Evolutionary conservation across 2,888 invertebrate genomes (phyloP), one percentile per base, ranked within the genome.

Genomic region (Taphrorychus bicolor): DNA sequence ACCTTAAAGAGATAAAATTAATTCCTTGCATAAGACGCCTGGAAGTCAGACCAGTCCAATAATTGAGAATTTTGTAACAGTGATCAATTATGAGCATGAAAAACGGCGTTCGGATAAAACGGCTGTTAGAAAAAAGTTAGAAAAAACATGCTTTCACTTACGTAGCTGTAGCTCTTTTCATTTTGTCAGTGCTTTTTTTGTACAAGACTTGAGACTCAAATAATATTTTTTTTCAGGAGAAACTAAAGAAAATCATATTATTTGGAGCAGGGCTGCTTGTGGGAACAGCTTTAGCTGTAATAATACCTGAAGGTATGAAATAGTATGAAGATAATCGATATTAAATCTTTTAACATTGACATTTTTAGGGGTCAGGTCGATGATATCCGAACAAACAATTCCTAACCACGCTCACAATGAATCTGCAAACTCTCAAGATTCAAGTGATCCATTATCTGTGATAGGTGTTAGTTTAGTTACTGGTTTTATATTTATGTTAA

Each of bases 401-500:
- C 19, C 51, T 7, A 54, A 64, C n/a, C 72, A 73, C 21, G 66
- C 73, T 18, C 71, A 73, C 41, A 73, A 80, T 80, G 3, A 81
- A 80, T 42, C 83, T 79, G 0, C 84, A 79, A 58, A 65, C n/a
- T 73, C 84, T 81, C 76, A 76, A 0, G 83, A 83, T 49, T 76
- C 80, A 52, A 77, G 79, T 64, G 91, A 93, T 78, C 84, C 91
- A 24, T 91, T 94, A 79, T 87, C 91, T 2, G 87, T 91, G 59
- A 97, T 99, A 76, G 99, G 99, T 3, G 86, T 97, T 70, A 94
- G 96, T 18, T 85, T 99, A 67, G 95, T 99, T 11, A 83, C 95
- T 63, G 98, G 99, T 11, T 99, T 99, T 81, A 91, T 99, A 40
- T 95, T 98, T 80, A 99, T 99, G 99, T 86, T 99, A 72, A 82